Evolutionary conservation across 2,113 vertebrate genomes (phyloP).

Genomic region (Phylloscopus trochilus): DNA sequence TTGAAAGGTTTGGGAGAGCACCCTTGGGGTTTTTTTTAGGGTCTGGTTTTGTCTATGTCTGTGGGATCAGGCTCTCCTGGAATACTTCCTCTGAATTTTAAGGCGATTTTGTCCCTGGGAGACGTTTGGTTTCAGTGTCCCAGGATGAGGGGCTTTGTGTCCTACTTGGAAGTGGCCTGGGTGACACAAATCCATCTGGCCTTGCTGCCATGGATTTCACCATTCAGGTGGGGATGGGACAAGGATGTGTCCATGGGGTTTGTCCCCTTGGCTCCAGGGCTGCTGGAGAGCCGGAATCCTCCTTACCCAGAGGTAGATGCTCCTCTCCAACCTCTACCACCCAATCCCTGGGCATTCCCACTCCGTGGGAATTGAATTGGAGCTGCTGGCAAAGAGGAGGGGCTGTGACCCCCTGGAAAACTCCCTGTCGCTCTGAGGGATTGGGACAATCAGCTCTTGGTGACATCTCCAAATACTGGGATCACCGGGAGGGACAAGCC

Average conservation of each 20-base stretch:
- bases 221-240: too few relatives aligned
- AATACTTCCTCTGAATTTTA: background rate
- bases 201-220: background rate
- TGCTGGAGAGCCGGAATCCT: fast-evolving
- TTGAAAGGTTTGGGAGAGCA: background rate
- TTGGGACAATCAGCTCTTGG: background rate
- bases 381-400: background rate
- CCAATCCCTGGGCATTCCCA: fast-evolving
- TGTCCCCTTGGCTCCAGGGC: background rate
- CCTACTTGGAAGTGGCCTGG: background rate
- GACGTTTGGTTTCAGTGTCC: background rate
- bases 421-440: fast-evolving
- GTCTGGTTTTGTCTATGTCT: background rate
- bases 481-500: background rate
- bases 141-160: background rate
- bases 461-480: background rate
- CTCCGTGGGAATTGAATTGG: fast-evolving
- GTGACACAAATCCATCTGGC: background rate
- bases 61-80: background rate
- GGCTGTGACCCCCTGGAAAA: background rate
- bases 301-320: background rate
- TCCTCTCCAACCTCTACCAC: background rate
- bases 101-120: background rate
- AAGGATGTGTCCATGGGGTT: background rate
- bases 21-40: background rate